Evolutionary conservation across 35 echinoderm and acorn worm species (phyloP).

Genomic region (Anneissia japonica): DNA sequence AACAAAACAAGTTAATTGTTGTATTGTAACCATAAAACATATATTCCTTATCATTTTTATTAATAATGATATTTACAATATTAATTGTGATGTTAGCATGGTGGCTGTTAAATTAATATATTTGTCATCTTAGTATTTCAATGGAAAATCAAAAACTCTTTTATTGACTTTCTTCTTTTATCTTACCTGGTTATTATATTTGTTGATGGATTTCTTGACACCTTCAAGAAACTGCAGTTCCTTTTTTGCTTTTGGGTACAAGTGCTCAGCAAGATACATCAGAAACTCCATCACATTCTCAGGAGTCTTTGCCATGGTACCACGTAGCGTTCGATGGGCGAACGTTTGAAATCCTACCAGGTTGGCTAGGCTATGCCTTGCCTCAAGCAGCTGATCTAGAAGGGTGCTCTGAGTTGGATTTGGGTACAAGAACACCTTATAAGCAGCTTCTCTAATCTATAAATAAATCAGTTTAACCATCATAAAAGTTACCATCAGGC

Average conservation of each 20-base stretch:
- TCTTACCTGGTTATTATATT: not conserved
- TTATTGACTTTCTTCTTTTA: not conserved
- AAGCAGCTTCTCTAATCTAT: slow-evolving; percentile 85
- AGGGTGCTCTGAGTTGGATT: slow-evolving; percentile 44
- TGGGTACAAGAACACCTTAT: slow-evolving; percentile 82
- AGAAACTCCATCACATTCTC: slow-evolving; percentile 79
- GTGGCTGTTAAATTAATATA: too few species aligned
- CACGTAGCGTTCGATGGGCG: slow-evolving; percentile 62
- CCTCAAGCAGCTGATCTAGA: slow-evolving; percentile 46
- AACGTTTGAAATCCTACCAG: slow-evolving; percentile 74
- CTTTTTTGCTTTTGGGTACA: slow-evolving; percentile 45
- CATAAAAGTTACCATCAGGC: too few species aligned
- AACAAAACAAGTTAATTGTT: too few species aligned
- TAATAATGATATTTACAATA: too few species aligned
- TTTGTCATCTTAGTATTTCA: not conserved
- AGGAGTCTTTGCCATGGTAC: slow-evolving; percentile 64
- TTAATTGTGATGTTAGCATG: too few species aligned
- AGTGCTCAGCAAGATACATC: slow-evolving; percentile 27
- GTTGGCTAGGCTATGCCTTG: slow-evolving; percentile 74
- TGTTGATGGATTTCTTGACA: slow-evolving; percentile 12
- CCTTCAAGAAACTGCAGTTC: slow-evolving; percentile 43
- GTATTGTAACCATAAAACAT: too few species aligned
- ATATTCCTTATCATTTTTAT: too few species aligned
- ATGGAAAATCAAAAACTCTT: not conserved
- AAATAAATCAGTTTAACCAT: too few species aligned